These are phyloP conservation scores for Drosophila sturtevanti DNA, from an alignment of 1,140 invertebrate genomes.

Conservation along the genomic window DNA sequence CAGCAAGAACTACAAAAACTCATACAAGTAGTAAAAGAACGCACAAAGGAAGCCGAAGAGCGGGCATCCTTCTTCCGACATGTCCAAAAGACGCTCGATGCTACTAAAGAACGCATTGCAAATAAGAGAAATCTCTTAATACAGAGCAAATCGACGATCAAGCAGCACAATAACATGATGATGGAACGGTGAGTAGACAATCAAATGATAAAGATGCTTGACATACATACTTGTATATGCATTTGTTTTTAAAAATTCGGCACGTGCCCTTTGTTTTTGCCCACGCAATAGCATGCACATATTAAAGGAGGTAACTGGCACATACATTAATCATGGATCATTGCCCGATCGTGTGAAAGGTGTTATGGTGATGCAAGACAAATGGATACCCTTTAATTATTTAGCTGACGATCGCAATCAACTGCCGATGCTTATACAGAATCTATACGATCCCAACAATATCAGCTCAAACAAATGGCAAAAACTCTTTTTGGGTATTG, in stretches of 20 bases:
- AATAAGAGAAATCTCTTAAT: slow-evolving; percentile 13
- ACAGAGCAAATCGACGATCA: neutral
- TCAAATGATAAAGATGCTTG: neutral
- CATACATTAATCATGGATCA: slow-evolving; percentile 42
- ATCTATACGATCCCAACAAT: slow-evolving; percentile 6
- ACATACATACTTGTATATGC: neutral
- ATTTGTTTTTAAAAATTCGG: neutral
- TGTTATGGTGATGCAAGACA: slow-evolving; percentile 25
- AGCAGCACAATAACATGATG: slow-evolving; percentile 10
- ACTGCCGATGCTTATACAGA: slow-evolving; percentile 1
- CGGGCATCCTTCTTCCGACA: slow-evolving; percentile 1
- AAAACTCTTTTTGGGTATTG: slow-evolving; percentile 29
- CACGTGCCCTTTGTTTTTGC: slow-evolving; percentile 14
- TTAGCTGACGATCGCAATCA: neutral
- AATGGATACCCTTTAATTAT: slow-evolving; percentile 47
- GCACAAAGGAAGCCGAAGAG: slow-evolving; percentile 26
- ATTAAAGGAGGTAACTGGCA: slow-evolving; percentile 51
- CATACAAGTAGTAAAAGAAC: neutral
- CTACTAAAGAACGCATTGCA: slow-evolving; percentile 12
- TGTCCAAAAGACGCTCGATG: slow-evolving; percentile 20
- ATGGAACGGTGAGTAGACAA: slow-evolving; percentile 42
- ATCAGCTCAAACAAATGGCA: slow-evolving; percentile 33
- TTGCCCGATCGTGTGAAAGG: slow-evolving; percentile 53
- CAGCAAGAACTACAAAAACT: slow-evolving; percentile 22
- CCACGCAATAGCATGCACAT: slow-evolving; percentile 40